Percentiles rank a stretch among this genome's conserved stretches.
Evolutionary conservation across 2,113 vertebrate species (phyloP).

Genomic region (Ailuropoda melanoleuca): DNA sequence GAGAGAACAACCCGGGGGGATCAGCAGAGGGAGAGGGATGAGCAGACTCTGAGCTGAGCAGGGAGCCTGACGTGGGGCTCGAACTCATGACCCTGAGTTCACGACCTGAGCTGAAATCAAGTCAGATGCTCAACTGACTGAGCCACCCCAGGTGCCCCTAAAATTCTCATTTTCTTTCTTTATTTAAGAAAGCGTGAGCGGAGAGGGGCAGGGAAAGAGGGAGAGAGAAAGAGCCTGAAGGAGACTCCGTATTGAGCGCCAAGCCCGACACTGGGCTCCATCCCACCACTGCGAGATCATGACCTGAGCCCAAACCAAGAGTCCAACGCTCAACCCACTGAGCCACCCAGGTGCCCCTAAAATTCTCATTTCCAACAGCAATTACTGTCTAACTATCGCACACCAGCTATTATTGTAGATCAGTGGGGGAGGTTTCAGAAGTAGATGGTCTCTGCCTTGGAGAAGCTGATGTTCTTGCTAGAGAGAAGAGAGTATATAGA

Average conservation of each 20-base stretch:
- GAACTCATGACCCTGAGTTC: background rate
- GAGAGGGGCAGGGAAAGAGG: rapidly evolving
- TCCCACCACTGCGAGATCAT: background rate
- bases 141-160: background rate
- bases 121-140: background rate
- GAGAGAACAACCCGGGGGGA: background rate
- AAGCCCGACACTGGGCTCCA: background rate
- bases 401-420: background rate
- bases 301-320: background rate
- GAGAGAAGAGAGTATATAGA: background rate
- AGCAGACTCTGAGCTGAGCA: background rate
- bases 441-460: background rate
- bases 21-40: background rate
- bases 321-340: rapidly evolving
- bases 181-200: background rate
- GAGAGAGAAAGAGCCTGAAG: background rate
- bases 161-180: background rate
- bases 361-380: background rate
- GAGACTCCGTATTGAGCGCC: background rate
- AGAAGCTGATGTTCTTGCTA: background rate
- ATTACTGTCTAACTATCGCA: background rate
- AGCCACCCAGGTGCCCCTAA: background rate
- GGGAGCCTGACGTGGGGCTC: background rate
- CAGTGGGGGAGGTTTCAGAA: background rate
- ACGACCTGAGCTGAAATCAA: background rate